Evolutionary conservation across 2,113 vertebrate species (phyloP).

Genomic region (Hydropotes inermis): DNA sequence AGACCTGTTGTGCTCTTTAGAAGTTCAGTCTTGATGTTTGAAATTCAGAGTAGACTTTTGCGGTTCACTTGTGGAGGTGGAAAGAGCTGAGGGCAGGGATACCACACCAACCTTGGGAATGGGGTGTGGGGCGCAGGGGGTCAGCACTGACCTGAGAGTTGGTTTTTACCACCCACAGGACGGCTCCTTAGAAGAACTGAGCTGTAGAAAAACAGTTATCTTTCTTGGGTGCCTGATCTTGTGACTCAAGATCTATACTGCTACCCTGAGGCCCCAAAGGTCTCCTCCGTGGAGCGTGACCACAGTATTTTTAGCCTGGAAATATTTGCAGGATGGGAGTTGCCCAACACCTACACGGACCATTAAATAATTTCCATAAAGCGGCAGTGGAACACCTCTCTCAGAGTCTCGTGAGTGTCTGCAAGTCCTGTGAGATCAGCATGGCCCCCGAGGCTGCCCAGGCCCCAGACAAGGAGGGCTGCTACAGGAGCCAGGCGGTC

Average conservation of each 20-base stretch:
- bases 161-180: background rate
- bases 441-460: background rate
- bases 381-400: background rate
- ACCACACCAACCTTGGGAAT: background rate
- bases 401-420: background rate
- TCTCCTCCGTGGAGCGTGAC: background rate
- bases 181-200: fast-evolving
- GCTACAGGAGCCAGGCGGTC: background rate
- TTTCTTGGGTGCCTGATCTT: fast-evolving
- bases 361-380: constrained; percentile 36
- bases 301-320: constrained; percentile 44
- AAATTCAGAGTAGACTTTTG: background rate
- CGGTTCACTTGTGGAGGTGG: fast-evolving
- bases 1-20: fast-evolving
- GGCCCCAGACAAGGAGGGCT: background rate
- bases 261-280: background rate
- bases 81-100: background rate
- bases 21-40: background rate
- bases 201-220: fast-evolving
- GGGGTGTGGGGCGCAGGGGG: fast-evolving
- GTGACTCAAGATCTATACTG: fast-evolving
- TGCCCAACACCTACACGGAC: background rate
- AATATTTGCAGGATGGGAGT: constrained; percentile 35
- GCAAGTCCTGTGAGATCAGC: constrained; percentile 24
- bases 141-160: fast-evolving